phyloP scores from a whole-genome alignment of 2,113 vertebrate species.

The Vulpes ferrilata region DNA sequence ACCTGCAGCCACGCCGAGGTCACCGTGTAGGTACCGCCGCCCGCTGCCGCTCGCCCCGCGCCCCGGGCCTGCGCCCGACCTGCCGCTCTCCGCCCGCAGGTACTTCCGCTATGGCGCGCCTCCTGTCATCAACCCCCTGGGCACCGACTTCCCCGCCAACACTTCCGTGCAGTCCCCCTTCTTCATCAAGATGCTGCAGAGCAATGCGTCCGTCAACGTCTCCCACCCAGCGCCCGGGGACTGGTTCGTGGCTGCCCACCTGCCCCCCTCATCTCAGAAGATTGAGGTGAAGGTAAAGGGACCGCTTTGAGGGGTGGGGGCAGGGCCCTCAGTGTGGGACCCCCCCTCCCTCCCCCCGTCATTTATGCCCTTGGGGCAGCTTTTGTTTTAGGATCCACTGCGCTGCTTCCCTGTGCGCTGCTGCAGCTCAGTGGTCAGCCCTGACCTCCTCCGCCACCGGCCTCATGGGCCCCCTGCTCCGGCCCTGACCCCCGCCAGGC shows the following conservation, averaged over 20 bases:
- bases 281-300: constrained; percentile 95
- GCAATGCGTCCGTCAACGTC: constrained; percentile 91
- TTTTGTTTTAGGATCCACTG: not conserved
- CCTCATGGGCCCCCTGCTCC: no score
- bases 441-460: no score
- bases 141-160: constrained; percentile 89
- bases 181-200: constrained; percentile 87
- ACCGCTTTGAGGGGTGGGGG: not conserved
- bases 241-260: constrained; percentile 96
- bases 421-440: no score
- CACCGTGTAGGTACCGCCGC: constrained; percentile 90
- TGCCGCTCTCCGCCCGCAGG: constrained; percentile 81
- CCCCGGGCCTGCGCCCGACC: fast-evolving
- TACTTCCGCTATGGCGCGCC: constrained; percentile 94
- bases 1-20: constrained; percentile 90
- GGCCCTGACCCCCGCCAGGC: not conserved
- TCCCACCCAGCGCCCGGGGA: constrained; percentile 92
- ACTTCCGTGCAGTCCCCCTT: constrained; percentile 88
- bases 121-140: constrained; percentile 94
- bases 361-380: not conserved
- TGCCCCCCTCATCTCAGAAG: constrained; percentile 94
- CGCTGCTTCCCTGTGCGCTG: no score
- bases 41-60: fast-evolving
- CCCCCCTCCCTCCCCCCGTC: no score
- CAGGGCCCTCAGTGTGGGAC: not conserved